Base-by-base conservation (phyloP, 2,797 vertebrate species). In the Balearica regulorum region DNA sequence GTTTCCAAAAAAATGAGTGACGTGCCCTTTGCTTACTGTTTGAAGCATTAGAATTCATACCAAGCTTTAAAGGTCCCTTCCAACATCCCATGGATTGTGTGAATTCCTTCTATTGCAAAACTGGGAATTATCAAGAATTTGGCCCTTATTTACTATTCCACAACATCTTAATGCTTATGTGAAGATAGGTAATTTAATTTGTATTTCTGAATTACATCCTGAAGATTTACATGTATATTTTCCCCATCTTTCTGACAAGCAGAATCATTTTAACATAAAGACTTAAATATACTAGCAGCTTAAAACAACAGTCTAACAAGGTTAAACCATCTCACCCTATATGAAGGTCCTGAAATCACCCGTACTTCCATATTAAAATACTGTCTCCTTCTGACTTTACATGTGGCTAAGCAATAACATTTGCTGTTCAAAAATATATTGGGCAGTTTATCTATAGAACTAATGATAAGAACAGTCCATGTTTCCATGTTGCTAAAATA, bases 401-500 rank as follows among this genome's bases (percentile, higher is more conserved):
- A 2, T 92, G 94, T 90, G 51, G 33, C 76, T 71, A 78, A 79
- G 79, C 78, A 93, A 62, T 81, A 89, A 61, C 33, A 77, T 93
- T 95, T 73, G 73, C 89, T 91, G 89, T 89, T 95, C 83, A 96
- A 92, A 97, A 97, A 93, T 96, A 95, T 44, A 39, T 71, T 72
- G 82, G 93, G 75, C 83, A 89, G 92, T 96, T 96, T 97, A 97
- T 96, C 97, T 97, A 72, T 94, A 91, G 86, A 87, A 93, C 97
- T 96, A 94, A 93, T 94, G 97, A 97, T 96, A 97, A 97, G 97
- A 95, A 94, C 92, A 91, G 83, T 57, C 83, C 75, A n/a, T 28
- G 95, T 65, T 89, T 87, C 87, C 75, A n/a, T 28, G 95, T 65
- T 89, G 87, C 87, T 92, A 96, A 96, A 95, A 96, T 72, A 95